Evolutionary conservation across 2,113 vertebrate species (phyloP).

Genomic region (Tachuris rubrigastra): DNA sequence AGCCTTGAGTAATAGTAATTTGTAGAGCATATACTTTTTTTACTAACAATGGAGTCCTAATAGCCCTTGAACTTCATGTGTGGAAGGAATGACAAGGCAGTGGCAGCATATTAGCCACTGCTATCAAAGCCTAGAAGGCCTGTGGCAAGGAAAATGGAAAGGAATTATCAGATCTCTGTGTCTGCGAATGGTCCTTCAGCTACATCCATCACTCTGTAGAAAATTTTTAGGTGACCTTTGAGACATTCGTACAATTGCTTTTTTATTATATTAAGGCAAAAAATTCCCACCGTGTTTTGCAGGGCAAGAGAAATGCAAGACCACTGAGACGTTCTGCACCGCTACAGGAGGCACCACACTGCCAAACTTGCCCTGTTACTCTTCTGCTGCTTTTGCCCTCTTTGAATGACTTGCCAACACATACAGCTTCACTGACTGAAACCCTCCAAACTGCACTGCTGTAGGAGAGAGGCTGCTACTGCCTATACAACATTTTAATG

Average conservation of each 20-base stretch:
- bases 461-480: not conserved
- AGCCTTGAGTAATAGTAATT: not conserved
- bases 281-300: not conserved
- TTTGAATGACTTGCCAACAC: not conserved
- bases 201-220: not conserved
- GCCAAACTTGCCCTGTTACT: not conserved
- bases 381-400: not conserved
- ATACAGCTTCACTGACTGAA: not conserved
- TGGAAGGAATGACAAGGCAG: not conserved
- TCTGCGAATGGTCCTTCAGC: not conserved
- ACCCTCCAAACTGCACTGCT: not conserved
- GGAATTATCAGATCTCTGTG: not conserved
- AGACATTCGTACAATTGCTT: not conserved
- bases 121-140: not conserved
- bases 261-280: not conserved
- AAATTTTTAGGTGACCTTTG: not conserved
- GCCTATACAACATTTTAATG: not conserved
- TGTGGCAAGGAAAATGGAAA: not conserved
- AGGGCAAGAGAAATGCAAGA: not conserved
- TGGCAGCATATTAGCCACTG: rapidly evolving
- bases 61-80: not conserved
- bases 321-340: not conserved
- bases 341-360: not conserved
- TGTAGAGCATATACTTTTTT: not conserved
- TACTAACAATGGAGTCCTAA: not conserved